Evolutionary conservation across 1,140 invertebrate genomes (phyloP).

Genomic region (Neotoxoptera formosana): DNA sequence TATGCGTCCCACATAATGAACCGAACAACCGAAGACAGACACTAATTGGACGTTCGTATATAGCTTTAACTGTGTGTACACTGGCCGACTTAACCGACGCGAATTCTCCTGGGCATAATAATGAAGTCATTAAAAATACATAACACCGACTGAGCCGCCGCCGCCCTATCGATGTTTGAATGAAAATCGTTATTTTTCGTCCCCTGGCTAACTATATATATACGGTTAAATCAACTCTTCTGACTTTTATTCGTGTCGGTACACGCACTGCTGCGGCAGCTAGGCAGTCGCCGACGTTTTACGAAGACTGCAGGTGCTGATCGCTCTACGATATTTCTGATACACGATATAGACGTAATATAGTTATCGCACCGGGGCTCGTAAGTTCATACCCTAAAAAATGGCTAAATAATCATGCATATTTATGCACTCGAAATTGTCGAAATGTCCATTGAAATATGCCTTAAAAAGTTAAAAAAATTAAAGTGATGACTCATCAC

Average conservation of each 20-base stretch:
- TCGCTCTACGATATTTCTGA: too few relatives aligned
- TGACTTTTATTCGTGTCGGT: neutral
- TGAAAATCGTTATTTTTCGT: neutral
- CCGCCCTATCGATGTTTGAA: neutral
- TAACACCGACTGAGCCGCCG: neutral
- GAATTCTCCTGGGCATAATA: neutral
- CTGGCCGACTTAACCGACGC: neutral
- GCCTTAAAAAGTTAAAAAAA: too few relatives aligned
- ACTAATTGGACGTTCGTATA: constrained; percentile 34
- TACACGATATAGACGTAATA: too few relatives aligned
- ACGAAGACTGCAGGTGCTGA: neutral
- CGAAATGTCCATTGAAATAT: too few relatives aligned
- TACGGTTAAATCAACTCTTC: neutral
- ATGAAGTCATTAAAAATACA: neutral
- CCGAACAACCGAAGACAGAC: neutral
- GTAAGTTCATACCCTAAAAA: too few relatives aligned
- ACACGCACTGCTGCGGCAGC: neutral
- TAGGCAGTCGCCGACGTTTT: neutral
- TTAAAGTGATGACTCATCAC: too few relatives aligned
- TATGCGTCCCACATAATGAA: neutral
- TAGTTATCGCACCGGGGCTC: too few relatives aligned
- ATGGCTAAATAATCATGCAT: too few relatives aligned
- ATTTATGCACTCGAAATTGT: too few relatives aligned
- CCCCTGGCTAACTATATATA: too few relatives aligned
- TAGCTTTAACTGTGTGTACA: neutral